These are phyloP conservation scores for Anser brachyrhynchus DNA, from an alignment of 2,113 vertebrate genomes.

Conservation along the genomic window DNA sequence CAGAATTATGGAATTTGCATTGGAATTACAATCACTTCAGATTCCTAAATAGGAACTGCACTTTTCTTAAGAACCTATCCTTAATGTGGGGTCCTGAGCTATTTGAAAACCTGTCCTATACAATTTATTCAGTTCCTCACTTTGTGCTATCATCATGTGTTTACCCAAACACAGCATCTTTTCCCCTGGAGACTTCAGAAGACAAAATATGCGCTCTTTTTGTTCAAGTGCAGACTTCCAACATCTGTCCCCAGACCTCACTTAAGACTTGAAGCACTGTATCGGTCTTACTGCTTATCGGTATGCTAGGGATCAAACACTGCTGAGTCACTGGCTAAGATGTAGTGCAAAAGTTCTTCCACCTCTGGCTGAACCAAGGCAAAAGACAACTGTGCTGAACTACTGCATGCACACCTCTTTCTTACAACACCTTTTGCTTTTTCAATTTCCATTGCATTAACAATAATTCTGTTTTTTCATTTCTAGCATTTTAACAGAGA, in stretches of 20 bases:
- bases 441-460: conserved; percentile 1
- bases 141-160: not conserved
- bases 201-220: not conserved
- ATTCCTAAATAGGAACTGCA: not conserved
- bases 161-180: not conserved
- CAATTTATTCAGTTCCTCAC: not conserved
- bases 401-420: not conserved
- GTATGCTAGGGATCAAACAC: not conserved
- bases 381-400: not conserved
- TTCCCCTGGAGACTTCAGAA: not conserved
- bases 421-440: not conserved
- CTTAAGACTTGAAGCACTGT: not conserved
- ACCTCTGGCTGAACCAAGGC: not conserved
- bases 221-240: not conserved
- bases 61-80: not conserved
- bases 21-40: not conserved
- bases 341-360: not conserved
- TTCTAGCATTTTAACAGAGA: not conserved
- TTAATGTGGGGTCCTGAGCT: not conserved
- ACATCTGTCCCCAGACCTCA: not conserved
- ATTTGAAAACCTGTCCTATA: not conserved
- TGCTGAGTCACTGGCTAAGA: not conserved
- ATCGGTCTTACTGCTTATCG: not conserved
- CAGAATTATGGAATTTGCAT: not conserved
- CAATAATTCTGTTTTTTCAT: not conserved